These are phyloP conservation scores for Drepana arcuata DNA, from an alignment of 1,140 invertebrate genomes.

Conservation along the genomic window DNA sequence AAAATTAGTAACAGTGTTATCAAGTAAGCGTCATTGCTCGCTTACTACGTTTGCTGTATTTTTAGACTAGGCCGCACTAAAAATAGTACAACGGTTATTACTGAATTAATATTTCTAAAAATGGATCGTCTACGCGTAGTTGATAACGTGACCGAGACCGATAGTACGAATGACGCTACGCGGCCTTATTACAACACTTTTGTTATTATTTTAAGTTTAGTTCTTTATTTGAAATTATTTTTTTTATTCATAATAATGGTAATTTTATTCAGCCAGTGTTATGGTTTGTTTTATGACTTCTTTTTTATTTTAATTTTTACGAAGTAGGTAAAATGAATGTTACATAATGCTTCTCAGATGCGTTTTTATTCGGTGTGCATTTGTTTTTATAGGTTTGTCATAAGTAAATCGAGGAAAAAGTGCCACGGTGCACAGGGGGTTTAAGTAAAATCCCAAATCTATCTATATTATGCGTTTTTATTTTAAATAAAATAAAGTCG, in stretches of 20 bases:
- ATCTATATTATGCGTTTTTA: no score
- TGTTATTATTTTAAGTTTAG: slow-evolving; percentile 26
- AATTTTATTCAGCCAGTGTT: slow-evolving; percentile 3
- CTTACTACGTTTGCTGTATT: slow-evolving; percentile 50
- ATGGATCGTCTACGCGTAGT: slow-evolving; percentile 59
- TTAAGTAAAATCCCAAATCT: no score
- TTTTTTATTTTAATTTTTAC: slow-evolving; percentile 3
- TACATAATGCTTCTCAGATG: no score
- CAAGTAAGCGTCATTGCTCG: slow-evolving; percentile 54
- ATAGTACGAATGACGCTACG: slow-evolving; percentile 53
- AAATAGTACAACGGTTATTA: slow-evolving; percentile 68
- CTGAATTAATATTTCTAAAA: slow-evolving; percentile 72
- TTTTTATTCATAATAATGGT: no score
- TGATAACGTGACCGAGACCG: slow-evolving; percentile 59
- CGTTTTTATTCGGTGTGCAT: no score
- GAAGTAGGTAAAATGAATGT: not conserved
- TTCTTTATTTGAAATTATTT: slow-evolving; percentile 11
- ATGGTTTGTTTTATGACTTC: not conserved
- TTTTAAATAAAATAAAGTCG: no score
- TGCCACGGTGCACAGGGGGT: no score
- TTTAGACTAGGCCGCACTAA: slow-evolving; percentile 69
- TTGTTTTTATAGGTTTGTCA: not conserved
- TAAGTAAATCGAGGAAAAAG: no score
- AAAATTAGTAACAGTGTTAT: slow-evolving; percentile 64
- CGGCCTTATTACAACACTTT: slow-evolving; percentile 42